Percentiles rank a stretch among this genome's conserved stretches.
Evolutionary conservation across 2,888 invertebrate genomes (phyloP).

Genomic region (Andrena camellia): DNA sequence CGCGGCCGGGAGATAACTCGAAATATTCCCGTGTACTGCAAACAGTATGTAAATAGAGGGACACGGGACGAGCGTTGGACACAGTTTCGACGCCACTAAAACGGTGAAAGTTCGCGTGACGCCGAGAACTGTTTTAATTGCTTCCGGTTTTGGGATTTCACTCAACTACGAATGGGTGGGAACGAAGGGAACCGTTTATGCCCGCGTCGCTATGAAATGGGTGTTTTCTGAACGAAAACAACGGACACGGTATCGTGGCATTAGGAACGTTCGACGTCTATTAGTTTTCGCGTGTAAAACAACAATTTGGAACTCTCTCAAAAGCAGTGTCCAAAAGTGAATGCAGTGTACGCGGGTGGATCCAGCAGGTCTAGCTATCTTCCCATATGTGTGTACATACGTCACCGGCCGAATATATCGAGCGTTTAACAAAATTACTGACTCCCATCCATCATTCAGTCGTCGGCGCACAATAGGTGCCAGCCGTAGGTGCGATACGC

Average conservation of each 20-base stretch:
- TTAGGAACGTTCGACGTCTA: background rate
- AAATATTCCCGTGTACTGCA: conserved; percentile 36
- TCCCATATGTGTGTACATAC: background rate
- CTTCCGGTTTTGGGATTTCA: conserved; percentile 25
- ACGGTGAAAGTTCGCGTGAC: conserved; percentile 47
- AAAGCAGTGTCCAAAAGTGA: background rate
- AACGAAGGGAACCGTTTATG: background rate
- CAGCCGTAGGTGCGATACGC: conserved; percentile 34
- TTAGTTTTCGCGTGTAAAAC: conserved; percentile 18
- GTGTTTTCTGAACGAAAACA: background rate
- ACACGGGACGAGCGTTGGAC: conserved; percentile 2
- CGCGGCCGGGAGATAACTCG: conserved; percentile 23
- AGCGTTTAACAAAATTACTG: conserved; percentile 44
- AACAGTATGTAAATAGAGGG: conserved; percentile 37
- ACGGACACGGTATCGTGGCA: background rate
- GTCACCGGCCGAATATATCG: background rate
- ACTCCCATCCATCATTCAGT: conserved; percentile 35
- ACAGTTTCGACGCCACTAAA: conserved; percentile 25
- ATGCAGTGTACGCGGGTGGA: background rate
- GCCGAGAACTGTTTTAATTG: conserved; percentile 41
- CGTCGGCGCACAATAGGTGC: conserved; percentile 33
- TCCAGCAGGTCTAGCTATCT: background rate
- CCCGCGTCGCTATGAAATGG: conserved; percentile 8
- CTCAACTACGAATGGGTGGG: conserved; percentile 18
- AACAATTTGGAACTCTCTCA: conserved; percentile 1